These are phyloP conservation scores for Hoplostethus atlanticus DNA, from an alignment of 2,797 vertebrate species.

Conservation along the genomic window DNA sequence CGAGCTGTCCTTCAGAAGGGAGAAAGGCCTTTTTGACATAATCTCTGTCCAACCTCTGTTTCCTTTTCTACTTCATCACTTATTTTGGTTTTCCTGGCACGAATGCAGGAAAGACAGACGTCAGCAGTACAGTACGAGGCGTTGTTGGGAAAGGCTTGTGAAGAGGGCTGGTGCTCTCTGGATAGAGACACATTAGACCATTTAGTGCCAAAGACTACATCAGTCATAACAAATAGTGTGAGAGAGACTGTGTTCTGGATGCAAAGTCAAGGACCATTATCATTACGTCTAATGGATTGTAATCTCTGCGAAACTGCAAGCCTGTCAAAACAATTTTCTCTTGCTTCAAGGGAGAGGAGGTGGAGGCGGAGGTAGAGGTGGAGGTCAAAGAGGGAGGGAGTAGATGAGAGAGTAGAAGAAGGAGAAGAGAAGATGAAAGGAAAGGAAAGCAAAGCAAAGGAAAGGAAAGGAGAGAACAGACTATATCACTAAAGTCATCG, in stretches of 20 bases:
- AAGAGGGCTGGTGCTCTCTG: constrained; percentile 10
- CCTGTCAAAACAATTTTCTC: constrained; percentile 29
- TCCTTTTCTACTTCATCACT: constrained; percentile 61
- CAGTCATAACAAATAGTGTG: constrained; percentile 18
- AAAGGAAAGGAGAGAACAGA: constrained; percentile 1
- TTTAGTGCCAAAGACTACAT: constrained; percentile 40
- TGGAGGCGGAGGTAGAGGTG: not conserved
- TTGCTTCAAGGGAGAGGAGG: constrained; percentile 1
- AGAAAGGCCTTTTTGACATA: constrained; percentile 32
- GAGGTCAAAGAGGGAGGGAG: not conserved
- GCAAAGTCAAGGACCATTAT: constrained; percentile 37
- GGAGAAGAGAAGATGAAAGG: not conserved
- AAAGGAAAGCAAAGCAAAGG: not conserved
- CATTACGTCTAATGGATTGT: constrained; percentile 28
- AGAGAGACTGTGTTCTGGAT: not conserved
- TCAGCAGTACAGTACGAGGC: constrained; percentile 53
- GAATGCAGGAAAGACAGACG: constrained; percentile 65
- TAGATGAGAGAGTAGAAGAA: not conserved
- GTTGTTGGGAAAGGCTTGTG: constrained; percentile 48
- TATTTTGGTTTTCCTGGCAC: constrained; percentile 70
- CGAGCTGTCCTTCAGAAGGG: constrained; percentile 6
- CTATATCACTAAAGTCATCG: not conserved
- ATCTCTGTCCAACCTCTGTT: constrained; percentile 49
- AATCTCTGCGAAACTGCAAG: not conserved
- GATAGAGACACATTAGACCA: constrained; percentile 27